Conservation (phyloP, 2,888 invertebrate genomes). For the Apotomis turbidana region DNA sequence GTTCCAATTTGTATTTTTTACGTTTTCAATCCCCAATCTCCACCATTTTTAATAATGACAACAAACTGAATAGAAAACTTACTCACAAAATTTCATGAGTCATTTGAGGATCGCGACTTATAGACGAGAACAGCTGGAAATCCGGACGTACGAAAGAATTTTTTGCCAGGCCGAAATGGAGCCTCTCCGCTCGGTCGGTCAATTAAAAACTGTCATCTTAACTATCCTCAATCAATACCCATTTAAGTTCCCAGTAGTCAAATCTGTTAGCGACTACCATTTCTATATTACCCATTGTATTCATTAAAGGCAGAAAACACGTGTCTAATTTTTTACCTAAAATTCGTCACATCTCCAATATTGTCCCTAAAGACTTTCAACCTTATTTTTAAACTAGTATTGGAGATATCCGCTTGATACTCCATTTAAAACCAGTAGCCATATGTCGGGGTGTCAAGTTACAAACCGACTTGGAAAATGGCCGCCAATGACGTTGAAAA, state of each 20-base stretch:
- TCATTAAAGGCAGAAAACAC: slow-evolving; percentile 28
- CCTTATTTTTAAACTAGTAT: background rate
- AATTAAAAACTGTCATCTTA: background rate
- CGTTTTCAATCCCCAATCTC: no score
- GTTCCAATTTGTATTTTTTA: no score
- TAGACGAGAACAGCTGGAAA: no score
- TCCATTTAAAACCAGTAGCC: slow-evolving; percentile 65
- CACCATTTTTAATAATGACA: no score
- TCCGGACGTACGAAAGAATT: no score
- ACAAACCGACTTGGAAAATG: slow-evolving; percentile 57
- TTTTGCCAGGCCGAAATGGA: no score
- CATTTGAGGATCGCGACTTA: no score
- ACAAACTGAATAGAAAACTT: no score
- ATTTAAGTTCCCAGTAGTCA: slow-evolving; percentile 14
- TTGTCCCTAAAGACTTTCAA: background rate
- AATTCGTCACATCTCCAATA: slow-evolving; percentile 16
- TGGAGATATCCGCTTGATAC: slow-evolving; percentile 55
- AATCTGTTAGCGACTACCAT: slow-evolving; percentile 17
- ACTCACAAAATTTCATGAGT: no score
- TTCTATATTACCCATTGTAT: slow-evolving; percentile 29
- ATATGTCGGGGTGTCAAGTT: slow-evolving; percentile 60
- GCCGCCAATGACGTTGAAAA: slow-evolving; percentile 2
- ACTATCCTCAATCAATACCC: slow-evolving; percentile 10
- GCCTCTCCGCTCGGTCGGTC: no score
- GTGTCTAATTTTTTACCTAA: slow-evolving; percentile 20